Percentiles rank a stretch among this genome's conserved stretches.
phyloP scores from a whole-genome alignment of 2,797 vertebrate species.

The Coracias cyanogaster region DNA sequence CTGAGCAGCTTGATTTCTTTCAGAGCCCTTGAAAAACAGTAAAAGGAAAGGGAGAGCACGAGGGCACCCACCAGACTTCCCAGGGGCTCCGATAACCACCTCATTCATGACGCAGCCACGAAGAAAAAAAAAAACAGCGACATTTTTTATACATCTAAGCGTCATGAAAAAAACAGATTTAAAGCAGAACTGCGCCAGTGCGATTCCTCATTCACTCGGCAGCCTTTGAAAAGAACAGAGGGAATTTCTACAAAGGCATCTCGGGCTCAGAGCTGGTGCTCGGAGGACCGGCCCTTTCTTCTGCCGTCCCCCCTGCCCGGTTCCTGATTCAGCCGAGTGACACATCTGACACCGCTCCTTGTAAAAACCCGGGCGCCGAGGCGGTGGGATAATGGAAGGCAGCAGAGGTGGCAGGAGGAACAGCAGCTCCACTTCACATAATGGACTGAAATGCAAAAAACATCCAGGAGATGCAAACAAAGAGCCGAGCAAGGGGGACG shows the following conservation, averaged over 20 bases:
- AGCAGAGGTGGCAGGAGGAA: background rate
- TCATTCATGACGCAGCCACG: background rate
- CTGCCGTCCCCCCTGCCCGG: background rate
- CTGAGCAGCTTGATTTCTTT: background rate
- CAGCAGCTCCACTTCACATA: background rate
- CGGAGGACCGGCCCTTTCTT: background rate
- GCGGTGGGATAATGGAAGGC: background rate
- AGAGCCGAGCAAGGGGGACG: background rate
- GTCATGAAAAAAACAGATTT: background rate
- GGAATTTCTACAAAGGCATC: conserved; percentile 21
- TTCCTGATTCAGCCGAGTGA: background rate
- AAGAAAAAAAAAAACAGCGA: background rate
- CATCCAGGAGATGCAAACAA: background rate
- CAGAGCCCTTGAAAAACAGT: conserved; percentile 20
- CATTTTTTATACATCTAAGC: conserved; percentile 4
- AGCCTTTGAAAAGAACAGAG: conserved; percentile 46
- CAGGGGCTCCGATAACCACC: background rate
- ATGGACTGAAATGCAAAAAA: background rate
- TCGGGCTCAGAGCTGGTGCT: background rate
- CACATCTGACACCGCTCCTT: background rate
- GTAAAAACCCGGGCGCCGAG: background rate
- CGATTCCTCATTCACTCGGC: background rate
- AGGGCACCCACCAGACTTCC: background rate
- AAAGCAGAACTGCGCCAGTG: background rate
- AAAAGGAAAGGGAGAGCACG: background rate